A percentile compares a stretch with the other conserved stretches of the same genome.
Evolutionary conservation across 1,140 invertebrate species (phyloP).

Genomic region (Cheumatopsyche charites): DNA sequence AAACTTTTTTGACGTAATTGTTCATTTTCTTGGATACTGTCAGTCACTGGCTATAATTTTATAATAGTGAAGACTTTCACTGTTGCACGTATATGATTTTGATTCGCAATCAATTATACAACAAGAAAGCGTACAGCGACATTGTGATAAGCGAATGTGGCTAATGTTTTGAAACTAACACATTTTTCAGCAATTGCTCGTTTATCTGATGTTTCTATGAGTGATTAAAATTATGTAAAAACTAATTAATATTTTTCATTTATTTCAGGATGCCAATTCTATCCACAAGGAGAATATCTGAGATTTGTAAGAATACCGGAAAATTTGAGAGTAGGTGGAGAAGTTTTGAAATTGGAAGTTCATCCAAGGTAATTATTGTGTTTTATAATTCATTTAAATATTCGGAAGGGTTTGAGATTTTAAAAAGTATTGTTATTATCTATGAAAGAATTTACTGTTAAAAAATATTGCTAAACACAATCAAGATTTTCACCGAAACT

Average conservation of each 20-base stretch:
- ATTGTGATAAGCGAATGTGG: slow-evolving; percentile 1
- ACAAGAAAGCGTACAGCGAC: slow-evolving; percentile 10
- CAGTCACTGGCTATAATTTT: slow-evolving; percentile 20
- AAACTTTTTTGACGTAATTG: background rate
- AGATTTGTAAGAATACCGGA: slow-evolving; percentile 78
- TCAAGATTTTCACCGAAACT: no score
- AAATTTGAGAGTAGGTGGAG: slow-evolving; percentile 69
- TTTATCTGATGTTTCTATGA: no score
- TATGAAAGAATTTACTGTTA: no score
- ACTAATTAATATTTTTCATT: slow-evolving; percentile 45
- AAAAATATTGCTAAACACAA: no score
- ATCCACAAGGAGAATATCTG: slow-evolving; percentile 75
- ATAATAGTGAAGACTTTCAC: slow-evolving; percentile 21
- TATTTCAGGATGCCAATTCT: slow-evolving; percentile 79
- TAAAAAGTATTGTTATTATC: no score
- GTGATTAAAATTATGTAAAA: no score
- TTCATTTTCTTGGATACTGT: slow-evolving; percentile 6
- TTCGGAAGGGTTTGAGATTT: no score
- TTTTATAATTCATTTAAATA: no score
- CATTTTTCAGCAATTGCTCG: no score
- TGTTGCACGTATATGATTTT: slow-evolving; percentile 8
- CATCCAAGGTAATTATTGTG: slow-evolving; percentile 67
- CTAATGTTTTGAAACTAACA: no score
- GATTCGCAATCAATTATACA: slow-evolving; percentile 24
- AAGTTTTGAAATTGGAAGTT: slow-evolving; percentile 74